Conservation (phyloP, 2,888 invertebrate species). For the Drosophila algonquin region DNA sequence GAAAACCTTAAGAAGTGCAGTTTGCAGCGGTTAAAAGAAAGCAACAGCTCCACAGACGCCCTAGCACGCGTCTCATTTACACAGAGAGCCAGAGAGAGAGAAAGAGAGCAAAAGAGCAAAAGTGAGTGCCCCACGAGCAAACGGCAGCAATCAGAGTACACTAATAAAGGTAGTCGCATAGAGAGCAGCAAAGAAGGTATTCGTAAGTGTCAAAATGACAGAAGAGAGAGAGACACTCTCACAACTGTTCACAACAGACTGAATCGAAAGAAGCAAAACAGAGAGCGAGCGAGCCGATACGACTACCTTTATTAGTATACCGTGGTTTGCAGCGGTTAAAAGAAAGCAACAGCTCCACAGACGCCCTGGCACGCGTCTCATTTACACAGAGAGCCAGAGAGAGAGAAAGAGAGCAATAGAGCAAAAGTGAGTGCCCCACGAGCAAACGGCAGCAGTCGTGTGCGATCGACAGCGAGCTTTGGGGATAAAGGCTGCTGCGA, state of each 20-base stretch:
- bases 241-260: too few species aligned
- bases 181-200: too few species aligned
- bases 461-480: constrained; percentile 4
- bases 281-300: too few species aligned
- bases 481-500: constrained; percentile 33
- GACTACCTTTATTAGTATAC: too few species aligned
- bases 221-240: too few species aligned
- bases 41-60: not conserved
- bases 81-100: not conserved
- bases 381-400: not conserved
- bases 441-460: not conserved
- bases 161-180: too few species aligned
- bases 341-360: not conserved
- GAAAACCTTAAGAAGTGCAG: not conserved
- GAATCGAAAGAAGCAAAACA: too few species aligned
- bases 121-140: too few species aligned
- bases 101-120: not conserved
- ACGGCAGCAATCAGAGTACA: too few species aligned
- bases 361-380: not conserved
- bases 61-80: not conserved
- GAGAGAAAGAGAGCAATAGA: not conserved
- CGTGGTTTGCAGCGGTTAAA: not conserved
- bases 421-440: not conserved
- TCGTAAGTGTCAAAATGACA: too few species aligned
- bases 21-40: not conserved